A percentile compares a stretch with the other conserved stretches of the same genome.
Conservation (phyloP, 2,888 invertebrate species). For the Nasonovia ribisnigri region DNA sequence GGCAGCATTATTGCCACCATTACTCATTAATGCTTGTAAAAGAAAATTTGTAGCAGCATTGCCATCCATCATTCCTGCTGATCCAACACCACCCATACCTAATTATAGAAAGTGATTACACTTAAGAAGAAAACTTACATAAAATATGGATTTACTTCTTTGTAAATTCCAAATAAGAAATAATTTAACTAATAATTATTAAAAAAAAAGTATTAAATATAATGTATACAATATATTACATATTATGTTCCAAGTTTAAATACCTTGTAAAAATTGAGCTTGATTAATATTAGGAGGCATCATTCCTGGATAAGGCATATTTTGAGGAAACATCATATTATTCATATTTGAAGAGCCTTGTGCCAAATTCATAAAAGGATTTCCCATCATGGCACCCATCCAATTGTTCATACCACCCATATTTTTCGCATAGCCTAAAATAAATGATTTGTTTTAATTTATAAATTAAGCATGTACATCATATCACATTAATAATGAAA, state of each 20-base stretch:
- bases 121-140: not conserved
- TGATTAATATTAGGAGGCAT: slow-evolving; percentile 74
- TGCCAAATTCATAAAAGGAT: slow-evolving; percentile 65
- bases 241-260: slow-evolving; percentile 70
- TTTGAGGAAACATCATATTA: slow-evolving; percentile 61
- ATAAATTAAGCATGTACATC: not conserved
- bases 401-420: slow-evolving; percentile 63
- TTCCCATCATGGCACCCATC: slow-evolving; percentile 64
- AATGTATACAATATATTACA: not conserved
- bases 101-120: not conserved
- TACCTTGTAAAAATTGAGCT: slow-evolving; percentile 86
- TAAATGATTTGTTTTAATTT: not conserved
- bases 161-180: no score
- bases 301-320: slow-evolving; percentile 70
- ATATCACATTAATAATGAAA: not conserved
- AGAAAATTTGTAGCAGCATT: slow-evolving; percentile 64
- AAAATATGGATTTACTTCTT: not conserved
- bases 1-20: slow-evolving; percentile 63
- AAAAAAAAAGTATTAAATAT: not conserved
- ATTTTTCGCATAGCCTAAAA: slow-evolving; percentile 55
- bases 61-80: slow-evolving; percentile 58
- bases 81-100: slow-evolving; percentile 55
- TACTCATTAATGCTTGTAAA: slow-evolving; percentile 61
- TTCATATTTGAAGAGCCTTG: slow-evolving; percentile 62
- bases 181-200: not conserved